These are phyloP conservation scores for Echiichthys vipera DNA, from an alignment of 2,797 vertebrate genomes.

Conservation along the genomic window DNA sequence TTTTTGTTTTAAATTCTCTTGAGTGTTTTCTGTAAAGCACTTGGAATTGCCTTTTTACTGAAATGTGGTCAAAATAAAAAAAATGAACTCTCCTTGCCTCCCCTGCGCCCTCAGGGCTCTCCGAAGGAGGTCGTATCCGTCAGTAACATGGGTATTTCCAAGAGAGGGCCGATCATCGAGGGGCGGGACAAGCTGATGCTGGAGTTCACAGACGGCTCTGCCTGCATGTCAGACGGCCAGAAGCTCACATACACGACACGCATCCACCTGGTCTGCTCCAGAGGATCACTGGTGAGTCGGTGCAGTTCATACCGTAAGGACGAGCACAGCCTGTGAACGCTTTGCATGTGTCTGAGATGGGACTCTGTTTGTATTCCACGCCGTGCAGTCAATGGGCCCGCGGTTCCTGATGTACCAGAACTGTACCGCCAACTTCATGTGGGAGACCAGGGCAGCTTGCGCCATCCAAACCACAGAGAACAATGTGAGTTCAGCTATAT, in stretches of 20 bases:
- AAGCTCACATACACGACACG: constrained; percentile 84
- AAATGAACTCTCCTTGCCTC: no score
- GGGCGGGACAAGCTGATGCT: constrained; percentile 86
- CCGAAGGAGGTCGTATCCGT: constrained; percentile 85
- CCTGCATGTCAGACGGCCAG: constrained; percentile 83
- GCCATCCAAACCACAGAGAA: constrained; percentile 85
- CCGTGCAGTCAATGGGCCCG: constrained; percentile 85
- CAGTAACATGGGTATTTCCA: constrained; percentile 92
- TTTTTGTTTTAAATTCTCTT: no score
- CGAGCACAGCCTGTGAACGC: accelerated
- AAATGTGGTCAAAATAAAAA: no score
- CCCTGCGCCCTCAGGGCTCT: constrained; percentile 72
- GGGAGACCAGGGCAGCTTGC: constrained; percentile 94
- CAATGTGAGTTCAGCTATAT: constrained; percentile 76
- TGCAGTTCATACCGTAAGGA: background rate
- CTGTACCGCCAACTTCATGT: constrained; percentile 90
- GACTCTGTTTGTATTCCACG: background rate
- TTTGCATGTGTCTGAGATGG: background rate
- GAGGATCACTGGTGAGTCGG: constrained; percentile 84
- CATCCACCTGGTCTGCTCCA: constrained; percentile 91
- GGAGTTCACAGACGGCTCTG: constrained; percentile 90
- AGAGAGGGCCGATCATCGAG: constrained; percentile 86
- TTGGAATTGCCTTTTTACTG: no score
- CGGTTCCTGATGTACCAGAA: constrained; percentile 88
- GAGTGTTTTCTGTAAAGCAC: no score